Evolutionary conservation across 1,140 invertebrate species (phyloP).

Genomic region (Carposina sasakii): DNA sequence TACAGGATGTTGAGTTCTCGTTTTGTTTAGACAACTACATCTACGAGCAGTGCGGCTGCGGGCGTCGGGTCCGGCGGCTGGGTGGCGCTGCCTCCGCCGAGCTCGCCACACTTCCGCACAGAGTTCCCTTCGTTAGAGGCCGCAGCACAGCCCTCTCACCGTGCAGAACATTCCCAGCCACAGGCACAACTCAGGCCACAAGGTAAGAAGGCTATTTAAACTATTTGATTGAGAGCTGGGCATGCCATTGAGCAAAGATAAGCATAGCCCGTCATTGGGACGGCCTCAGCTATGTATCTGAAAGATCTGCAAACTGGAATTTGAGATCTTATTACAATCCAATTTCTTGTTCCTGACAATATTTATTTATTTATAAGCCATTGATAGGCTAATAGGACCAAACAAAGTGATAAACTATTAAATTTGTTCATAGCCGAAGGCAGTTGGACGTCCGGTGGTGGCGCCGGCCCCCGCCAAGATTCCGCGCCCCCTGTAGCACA

Average conservation of each 20-base stretch:
- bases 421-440: constrained; percentile 76
- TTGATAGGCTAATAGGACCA: no score
- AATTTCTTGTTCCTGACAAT: no score
- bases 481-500: constrained; percentile 74
- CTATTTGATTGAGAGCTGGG: no score
- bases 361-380: no score
- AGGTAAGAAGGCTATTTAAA: constrained; percentile 44
- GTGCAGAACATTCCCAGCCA: constrained; percentile 47
- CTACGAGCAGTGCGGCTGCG: constrained; percentile 42
- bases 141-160: constrained; percentile 63
- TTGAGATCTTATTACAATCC: no score
- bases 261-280: no score
- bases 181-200: constrained; percentile 68
- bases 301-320: no score
- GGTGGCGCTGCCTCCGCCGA: constrained; percentile 77
- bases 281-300: no score
- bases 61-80: constrained; percentile 63
- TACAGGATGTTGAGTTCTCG: no score
- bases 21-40: constrained; percentile 47
- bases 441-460: constrained; percentile 84
- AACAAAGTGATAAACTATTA: no score
- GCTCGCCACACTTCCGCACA: constrained; percentile 86
- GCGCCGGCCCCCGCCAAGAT: constrained; percentile 73
- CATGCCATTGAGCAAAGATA: no score
- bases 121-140: constrained; percentile 85